phyloP scores from a whole-genome alignment of 2,797 vertebrate species.

The Danio choprae region DNA sequence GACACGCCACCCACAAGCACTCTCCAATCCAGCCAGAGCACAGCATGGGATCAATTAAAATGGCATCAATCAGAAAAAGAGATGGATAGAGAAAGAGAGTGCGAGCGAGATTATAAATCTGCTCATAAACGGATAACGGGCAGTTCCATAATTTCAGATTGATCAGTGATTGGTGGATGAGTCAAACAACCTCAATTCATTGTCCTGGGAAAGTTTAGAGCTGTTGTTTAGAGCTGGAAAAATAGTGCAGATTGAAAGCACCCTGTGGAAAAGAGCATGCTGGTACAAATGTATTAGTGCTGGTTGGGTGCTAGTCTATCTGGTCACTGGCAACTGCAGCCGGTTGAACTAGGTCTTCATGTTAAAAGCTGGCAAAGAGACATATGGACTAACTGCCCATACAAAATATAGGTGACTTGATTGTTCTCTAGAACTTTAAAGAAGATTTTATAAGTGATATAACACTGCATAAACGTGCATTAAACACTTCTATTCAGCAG shows the following conservation, averaged over 20 bases:
- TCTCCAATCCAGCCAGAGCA: constrained; percentile 51
- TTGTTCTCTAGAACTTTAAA: too few species aligned
- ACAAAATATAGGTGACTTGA: too few species aligned
- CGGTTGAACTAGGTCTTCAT: not conserved
- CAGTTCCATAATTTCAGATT: constrained; percentile 9
- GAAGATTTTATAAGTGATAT: too few species aligned
- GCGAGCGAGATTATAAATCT: constrained; percentile 46
- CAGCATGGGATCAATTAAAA: constrained; percentile 50
- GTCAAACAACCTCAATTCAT: constrained; percentile 16
- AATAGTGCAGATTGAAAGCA: not conserved
- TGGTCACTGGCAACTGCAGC: not conserved
- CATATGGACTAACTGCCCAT: not conserved
- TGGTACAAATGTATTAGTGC: not conserved
- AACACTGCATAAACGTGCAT: too few species aligned
- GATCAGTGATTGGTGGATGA: constrained; percentile 28
- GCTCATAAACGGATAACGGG: constrained; percentile 27
- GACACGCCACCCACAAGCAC: constrained; percentile 58
- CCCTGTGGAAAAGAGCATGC: not conserved
- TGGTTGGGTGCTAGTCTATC: not conserved
- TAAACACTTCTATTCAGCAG: too few species aligned
- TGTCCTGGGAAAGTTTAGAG: constrained; percentile 4
- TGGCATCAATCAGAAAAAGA: constrained; percentile 48
- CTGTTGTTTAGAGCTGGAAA: not conserved
- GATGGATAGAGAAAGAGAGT: constrained; percentile 36
- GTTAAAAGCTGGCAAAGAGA: not conserved